Evolutionary conservation across 2,888 invertebrate genomes (phyloP), one percentile per base, ranked within the genome.

Genomic region (Cylloceria caligata): DNA sequence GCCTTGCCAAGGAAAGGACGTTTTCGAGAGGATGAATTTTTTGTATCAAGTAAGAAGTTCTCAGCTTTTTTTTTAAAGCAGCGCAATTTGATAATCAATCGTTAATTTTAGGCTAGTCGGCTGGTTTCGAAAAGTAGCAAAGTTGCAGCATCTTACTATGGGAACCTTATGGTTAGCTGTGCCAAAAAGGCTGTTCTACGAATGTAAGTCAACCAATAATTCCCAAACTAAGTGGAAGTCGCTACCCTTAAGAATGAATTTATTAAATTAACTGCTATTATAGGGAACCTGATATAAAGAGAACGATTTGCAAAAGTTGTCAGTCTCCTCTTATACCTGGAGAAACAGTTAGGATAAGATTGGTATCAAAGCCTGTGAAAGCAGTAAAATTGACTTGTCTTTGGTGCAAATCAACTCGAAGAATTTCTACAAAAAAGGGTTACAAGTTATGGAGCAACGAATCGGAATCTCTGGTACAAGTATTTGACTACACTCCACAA

Each of bases 1-100:
- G 88, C 94, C 94, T 91, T 95, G 95, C 80, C 94, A 94, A 87
- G 95, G 95, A 75, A 95, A 95, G 89, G 96, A 96, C 90, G 93
- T 94, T 27, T 95, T 96, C 88, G 95, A 96, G 88, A 93, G 96
- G 79, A 95, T 96, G 91, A 96, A 96, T 91, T 96, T 94, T 89
- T 93, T 96, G 27, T 95, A 95, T 90, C 96, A 96, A 93, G 96
- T 95, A 92, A 80, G 57, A 42, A 30, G 9, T 55, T 16, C 6
- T 39, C 21, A 7, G 3, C 5, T 16, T n/a, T 52, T 13, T 16
- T n/a, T 52, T 3, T 52, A 7, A 42, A 16, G 69, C 60, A 60
- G 13, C 72, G 9, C 4, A 78, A 30, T 52, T 67, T 4, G 0
- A n/a, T 19, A 34, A 55, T 52, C 4, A 39, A 68, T 42, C 39